A percentile compares a stretch with the other conserved stretches of the same genome.
These are phyloP conservation scores for Esox lucius DNA, from an alignment of 2,797 vertebrate species.

Conservation along the genomic window DNA sequence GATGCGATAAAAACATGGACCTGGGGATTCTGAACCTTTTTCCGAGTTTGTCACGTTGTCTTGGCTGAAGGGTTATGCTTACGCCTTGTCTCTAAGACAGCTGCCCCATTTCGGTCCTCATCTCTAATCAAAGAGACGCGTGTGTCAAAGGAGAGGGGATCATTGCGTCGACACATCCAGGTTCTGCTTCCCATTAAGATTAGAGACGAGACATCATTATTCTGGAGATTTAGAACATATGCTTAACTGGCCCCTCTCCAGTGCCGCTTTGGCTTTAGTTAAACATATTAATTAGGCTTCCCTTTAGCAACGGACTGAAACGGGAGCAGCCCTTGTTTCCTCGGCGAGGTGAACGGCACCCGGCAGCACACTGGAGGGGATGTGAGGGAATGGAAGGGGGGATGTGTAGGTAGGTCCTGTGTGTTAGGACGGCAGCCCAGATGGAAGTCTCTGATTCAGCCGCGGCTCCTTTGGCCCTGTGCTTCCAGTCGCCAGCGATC, in stretches of 20 bases:
- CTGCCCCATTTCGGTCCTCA: too few relatives aligned
- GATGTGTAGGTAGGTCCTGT: not conserved
- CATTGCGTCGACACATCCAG: not conserved
- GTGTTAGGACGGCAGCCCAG: conserved; percentile 11
- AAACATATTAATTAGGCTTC: conserved; percentile 50
- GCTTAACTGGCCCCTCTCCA: conserved; percentile 66
- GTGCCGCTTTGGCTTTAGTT: conserved; percentile 42
- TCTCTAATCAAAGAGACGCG: too few relatives aligned
- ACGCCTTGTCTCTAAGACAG: not conserved
- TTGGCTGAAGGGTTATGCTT: not conserved
- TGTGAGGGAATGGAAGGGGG: not conserved
- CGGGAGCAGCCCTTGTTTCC: conserved; percentile 16
- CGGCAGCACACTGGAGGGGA: not conserved
- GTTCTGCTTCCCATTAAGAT: conserved; percentile 18
- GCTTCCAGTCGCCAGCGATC: conserved; percentile 14
- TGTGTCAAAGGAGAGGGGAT: not conserved
- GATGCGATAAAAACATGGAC: not conserved
- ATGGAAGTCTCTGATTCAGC: conserved; percentile 34
- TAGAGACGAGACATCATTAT: conserved; percentile 51
- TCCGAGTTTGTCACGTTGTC: not conserved
- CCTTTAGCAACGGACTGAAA: not conserved
- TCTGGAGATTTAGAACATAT: conserved; percentile 77
- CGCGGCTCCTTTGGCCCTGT: conserved; percentile 18
- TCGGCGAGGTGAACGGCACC: not conserved
- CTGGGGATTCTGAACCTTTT: not conserved